phyloP scores from a whole-genome alignment of 2,113 vertebrate genomes.

The Gopherus evgoodei region DNA sequence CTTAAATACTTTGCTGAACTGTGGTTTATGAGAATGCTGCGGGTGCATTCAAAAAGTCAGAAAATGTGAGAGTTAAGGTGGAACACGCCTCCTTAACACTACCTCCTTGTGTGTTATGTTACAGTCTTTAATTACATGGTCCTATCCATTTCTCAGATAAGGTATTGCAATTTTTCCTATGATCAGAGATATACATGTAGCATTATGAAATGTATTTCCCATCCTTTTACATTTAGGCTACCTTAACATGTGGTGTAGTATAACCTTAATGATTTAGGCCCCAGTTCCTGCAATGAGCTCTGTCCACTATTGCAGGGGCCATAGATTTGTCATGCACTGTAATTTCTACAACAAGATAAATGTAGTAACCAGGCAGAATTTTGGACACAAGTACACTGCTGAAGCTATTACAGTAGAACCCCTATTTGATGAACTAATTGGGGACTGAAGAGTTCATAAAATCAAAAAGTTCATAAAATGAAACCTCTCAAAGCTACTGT shows the following conservation, averaged over 20 bases:
- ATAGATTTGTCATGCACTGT: not conserved
- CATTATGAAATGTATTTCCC: not conserved
- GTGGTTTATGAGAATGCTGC: not conserved
- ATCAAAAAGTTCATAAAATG: not conserved
- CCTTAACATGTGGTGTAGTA: not conserved
- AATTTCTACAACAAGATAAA: slow-evolving; percentile 28
- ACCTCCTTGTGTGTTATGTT: not conserved
- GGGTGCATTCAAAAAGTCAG: not conserved
- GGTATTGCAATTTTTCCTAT: not conserved
- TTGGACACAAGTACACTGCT: not conserved
- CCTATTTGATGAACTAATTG: not conserved
- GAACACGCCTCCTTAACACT: not conserved
- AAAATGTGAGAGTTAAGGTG: not conserved
- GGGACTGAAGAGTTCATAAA: not conserved
- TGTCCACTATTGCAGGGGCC: not conserved
- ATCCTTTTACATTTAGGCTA: not conserved
- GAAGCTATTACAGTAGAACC: not conserved
- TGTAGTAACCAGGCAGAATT: slow-evolving; percentile 23
- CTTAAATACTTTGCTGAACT: not conserved
- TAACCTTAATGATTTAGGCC: not conserved
- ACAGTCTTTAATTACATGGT: not conserved
- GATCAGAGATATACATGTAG: not conserved
- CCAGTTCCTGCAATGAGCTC: not conserved
- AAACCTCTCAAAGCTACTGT: not conserved
- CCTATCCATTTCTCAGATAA: slow-evolving; percentile 26